Percentiles rank a stretch among this genome's conserved stretches.
phyloP scores from a whole-genome alignment of 2,113 vertebrate species.

The Patagioenas fasciata region DNA sequence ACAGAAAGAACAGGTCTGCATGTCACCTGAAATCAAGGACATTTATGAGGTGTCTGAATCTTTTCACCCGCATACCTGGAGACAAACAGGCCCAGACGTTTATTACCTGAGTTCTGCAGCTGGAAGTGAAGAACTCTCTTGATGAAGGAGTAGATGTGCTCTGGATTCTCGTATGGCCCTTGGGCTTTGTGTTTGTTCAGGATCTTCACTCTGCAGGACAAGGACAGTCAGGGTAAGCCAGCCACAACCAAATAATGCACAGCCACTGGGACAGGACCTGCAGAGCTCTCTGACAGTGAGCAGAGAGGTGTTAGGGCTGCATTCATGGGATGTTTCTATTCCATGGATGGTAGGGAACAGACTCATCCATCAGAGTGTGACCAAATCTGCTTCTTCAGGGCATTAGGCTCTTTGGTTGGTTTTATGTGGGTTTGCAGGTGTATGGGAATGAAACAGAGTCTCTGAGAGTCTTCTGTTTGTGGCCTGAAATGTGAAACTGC shows the following conservation, averaged over 20 bases:
- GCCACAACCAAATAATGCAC: not conserved
- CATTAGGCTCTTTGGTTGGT: not conserved
- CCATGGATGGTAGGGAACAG: not conserved
- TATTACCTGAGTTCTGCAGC: slow-evolving; percentile 5
- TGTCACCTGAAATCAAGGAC: not conserved
- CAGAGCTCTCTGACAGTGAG: not conserved
- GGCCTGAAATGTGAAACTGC: not conserved
- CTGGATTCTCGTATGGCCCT: not conserved
- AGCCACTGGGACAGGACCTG: not conserved
- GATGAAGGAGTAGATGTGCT: slow-evolving; percentile 8
- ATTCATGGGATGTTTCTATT: not conserved
- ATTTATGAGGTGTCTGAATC: not conserved
- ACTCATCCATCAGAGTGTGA: not conserved
- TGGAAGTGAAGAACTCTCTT: slow-evolving; percentile 19
- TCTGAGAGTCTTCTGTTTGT: not conserved
- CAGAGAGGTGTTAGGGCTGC: not conserved
- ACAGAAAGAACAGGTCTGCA: not conserved
- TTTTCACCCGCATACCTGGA: not conserved
- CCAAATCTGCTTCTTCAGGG: not conserved
- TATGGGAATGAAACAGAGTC: not conserved
- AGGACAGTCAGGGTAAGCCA: not conserved
- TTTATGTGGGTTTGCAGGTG: not conserved
- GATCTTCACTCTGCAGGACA: not conserved
- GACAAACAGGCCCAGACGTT: no score
- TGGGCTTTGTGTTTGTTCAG: not conserved